Percentiles rank a stretch among this genome's conserved stretches.
These are phyloP conservation scores for Thalassophryne amazonica DNA, from an alignment of 2,797 vertebrate species.

Conservation along the genomic window DNA sequence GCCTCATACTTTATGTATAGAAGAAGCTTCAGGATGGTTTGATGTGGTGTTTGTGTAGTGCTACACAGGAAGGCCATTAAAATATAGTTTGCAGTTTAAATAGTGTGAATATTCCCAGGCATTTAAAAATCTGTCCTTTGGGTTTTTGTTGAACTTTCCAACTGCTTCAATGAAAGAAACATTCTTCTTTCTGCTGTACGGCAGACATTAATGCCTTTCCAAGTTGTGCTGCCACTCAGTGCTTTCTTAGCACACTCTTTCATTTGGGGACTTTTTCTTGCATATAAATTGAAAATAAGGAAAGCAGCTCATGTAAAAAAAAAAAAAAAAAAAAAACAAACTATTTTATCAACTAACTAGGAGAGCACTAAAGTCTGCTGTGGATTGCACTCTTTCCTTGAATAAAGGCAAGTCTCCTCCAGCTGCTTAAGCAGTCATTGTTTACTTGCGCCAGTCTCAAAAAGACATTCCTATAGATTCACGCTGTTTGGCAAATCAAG, in stretches of 20 bases:
- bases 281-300: constrained; percentile 27
- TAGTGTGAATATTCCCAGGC: constrained; percentile 59
- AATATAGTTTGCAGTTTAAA: constrained; percentile 55
- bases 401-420: neutral
- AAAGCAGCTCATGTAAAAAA: constrained; percentile 31
- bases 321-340: neutral
- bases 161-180: constrained; percentile 46
- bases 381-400: neutral
- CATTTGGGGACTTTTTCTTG: constrained; percentile 16
- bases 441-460: constrained; percentile 31
- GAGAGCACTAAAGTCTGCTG: constrained; percentile 7
- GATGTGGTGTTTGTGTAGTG: constrained; percentile 16
- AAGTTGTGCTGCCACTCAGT: constrained; percentile 22
- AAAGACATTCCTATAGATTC: constrained; percentile 18
- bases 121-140: constrained; percentile 57
- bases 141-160: constrained; percentile 57
- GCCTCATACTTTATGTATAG: constrained; percentile 3
- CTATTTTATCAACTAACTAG: constrained; percentile 47
- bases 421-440: neutral
- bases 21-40: constrained; percentile 10
- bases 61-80: constrained; percentile 48
- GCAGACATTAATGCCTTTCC: constrained; percentile 39
- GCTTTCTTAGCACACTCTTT: constrained; percentile 15
- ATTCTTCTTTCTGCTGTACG: constrained; percentile 34
- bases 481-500: neutral